phyloP scores from a whole-genome alignment of 2,888 invertebrate species.

The Pyralis farinalis region DNA sequence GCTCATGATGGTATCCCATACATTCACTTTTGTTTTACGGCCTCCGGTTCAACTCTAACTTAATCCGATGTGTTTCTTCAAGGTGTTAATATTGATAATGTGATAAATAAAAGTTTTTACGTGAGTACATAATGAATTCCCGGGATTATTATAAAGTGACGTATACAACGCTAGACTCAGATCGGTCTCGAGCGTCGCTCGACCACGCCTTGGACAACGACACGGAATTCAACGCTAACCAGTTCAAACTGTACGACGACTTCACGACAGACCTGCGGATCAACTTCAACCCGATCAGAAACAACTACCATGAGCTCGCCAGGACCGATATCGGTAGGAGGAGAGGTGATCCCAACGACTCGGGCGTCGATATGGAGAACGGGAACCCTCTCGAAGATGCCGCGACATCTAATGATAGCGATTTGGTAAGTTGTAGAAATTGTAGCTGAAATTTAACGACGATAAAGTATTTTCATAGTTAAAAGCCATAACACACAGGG shows the following conservation, averaged over 20 bases:
- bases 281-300: conserved; percentile 57
- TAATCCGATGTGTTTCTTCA: neutral
- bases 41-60: conserved; percentile 31
- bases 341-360: conserved; percentile 62
- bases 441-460: no score
- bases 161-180: conserved; percentile 46
- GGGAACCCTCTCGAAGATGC: conserved; percentile 63
- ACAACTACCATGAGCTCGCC: conserved; percentile 48
- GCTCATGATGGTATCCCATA: conserved; percentile 54
- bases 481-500: no score
- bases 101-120: conserved; percentile 14
- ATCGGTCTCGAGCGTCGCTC: conserved; percentile 34
- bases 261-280: conserved; percentile 69
- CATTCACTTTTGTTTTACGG: conserved; percentile 24
- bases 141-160: conserved; percentile 69
- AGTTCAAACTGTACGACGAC: conserved; percentile 73
- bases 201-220: conserved; percentile 66
- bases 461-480: no score
- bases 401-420: conserved; percentile 56
- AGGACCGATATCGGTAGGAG: conserved; percentile 36
- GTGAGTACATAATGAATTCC: conserved; percentile 50
- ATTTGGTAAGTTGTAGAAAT: conserved; percentile 62
- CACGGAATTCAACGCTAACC: conserved; percentile 73
- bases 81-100: neutral
- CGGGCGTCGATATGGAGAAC: conserved; percentile 73